Conservation (phyloP, 2,888 invertebrate genomes). For the Cryptocephalus moraei region DNA sequence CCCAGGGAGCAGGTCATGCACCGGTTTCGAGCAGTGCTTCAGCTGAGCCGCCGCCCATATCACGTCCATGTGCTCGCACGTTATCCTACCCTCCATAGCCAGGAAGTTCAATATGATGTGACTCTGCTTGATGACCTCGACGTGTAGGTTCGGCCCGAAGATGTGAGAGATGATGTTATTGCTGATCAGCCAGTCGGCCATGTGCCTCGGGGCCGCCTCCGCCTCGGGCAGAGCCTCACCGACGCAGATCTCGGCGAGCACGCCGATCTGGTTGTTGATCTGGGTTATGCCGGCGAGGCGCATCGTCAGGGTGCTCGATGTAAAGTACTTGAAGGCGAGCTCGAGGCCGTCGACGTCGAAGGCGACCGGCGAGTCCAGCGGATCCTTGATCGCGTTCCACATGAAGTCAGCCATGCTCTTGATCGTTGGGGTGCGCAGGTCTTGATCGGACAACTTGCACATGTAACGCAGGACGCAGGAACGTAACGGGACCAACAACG, state of each 20-base stretch:
- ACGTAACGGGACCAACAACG: slow-evolving; percentile 78
- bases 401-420: slow-evolving; percentile 94
- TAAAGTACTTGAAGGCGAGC: slow-evolving; percentile 93
- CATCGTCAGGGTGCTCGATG: slow-evolving; percentile 89
- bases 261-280: slow-evolving; percentile 86
- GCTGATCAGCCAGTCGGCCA: slow-evolving; percentile 81
- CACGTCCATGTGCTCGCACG: slow-evolving; percentile 80
- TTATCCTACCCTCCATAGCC: slow-evolving; percentile 84
- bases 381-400: slow-evolving; percentile 93
- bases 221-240: slow-evolving; percentile 80
- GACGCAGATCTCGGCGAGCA: slow-evolving; percentile 84
- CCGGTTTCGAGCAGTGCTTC: slow-evolving; percentile 90
- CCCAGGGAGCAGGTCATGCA: slow-evolving; percentile 82
- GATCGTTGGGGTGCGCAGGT: slow-evolving; percentile 76
- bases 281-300: slow-evolving; percentile 87
- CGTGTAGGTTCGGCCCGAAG: slow-evolving; percentile 95
- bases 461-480: slow-evolving; percentile 83
- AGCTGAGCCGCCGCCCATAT: slow-evolving; percentile 93
- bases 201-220: slow-evolving; percentile 70
- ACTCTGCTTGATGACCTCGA: slow-evolving; percentile 92
- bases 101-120: slow-evolving; percentile 87
- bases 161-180: slow-evolving; percentile 89
- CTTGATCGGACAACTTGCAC: slow-evolving; percentile 88
- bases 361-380: slow-evolving; percentile 72
- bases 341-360: slow-evolving; percentile 85